Evolutionary conservation across 2,888 invertebrate genomes (phyloP).

Genomic region (Creontiades dilutus): DNA sequence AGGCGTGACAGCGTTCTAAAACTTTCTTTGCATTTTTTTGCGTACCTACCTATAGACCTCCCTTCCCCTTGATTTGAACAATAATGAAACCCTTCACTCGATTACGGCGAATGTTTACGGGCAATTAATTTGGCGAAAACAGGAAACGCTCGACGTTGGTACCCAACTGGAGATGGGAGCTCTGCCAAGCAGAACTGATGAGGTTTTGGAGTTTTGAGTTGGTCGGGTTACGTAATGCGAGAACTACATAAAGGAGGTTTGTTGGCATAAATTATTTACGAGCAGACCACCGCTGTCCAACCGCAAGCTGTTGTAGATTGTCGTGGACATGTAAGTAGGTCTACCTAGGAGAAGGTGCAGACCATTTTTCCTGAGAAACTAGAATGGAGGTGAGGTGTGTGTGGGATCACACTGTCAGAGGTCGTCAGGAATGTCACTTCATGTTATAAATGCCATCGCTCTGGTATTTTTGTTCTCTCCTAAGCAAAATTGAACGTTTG

Average conservation of each 20-base stretch:
- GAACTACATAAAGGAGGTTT: not conserved
- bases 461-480: too few species aligned
- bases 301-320: too few species aligned
- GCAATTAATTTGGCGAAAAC: conserved; percentile 57
- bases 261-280: not conserved
- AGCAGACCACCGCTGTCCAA: too few species aligned
- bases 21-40: conserved; percentile 8
- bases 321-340: too few species aligned
- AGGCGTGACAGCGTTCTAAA: not conserved
- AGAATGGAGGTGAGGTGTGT: too few species aligned
- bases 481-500: too few species aligned
- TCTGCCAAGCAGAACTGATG: conserved; percentile 51
- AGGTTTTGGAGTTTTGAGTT: conserved; percentile 16
- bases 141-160: not conserved
- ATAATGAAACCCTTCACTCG: conserved; percentile 33
- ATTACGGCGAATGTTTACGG: conserved; percentile 45
- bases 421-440: too few species aligned
- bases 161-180: conserved; percentile 9
- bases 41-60: not conserved
- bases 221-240: conserved; percentile 17
- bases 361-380: too few species aligned
- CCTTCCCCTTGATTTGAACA: not conserved
- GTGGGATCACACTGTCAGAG: too few species aligned
- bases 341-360: too few species aligned
- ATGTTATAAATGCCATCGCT: too few species aligned